Evolutionary conservation across 2,888 invertebrate genomes (phyloP).

Genomic region (Pristionchus mayeri): DNA sequence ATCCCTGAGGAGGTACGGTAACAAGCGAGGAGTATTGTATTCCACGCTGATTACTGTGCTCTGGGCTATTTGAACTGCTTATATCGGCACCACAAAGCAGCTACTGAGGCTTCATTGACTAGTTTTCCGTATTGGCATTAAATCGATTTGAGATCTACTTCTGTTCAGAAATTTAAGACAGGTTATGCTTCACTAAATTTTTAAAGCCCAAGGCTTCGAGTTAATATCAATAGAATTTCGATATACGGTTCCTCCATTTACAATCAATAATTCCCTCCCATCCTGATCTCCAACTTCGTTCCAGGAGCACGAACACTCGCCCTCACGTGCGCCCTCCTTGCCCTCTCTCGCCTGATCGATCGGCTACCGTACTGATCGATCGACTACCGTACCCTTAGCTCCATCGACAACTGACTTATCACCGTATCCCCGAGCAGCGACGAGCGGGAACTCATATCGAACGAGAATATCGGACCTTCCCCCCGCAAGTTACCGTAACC

Average conservation of each 20-base stretch:
- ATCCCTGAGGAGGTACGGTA: conserved; percentile 26
- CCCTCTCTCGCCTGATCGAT: neutral
- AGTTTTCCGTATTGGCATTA: no score
- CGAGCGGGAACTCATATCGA: conserved; percentile 45
- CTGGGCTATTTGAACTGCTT: no score
- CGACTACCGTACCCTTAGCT: neutral
- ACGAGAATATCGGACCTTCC: conserved; percentile 33
- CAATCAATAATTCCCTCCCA: neutral
- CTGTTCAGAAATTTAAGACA: no score
- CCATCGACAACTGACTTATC: conserved; percentile 12
- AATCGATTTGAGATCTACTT: no score
- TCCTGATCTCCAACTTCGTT: neutral
- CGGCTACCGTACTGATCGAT: neutral
- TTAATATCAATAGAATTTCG: neutral
- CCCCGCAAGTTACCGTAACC: neutral
- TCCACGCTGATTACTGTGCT: no score
- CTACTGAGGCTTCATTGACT: no score
- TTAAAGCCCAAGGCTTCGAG: neutral
- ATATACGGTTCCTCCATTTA: no score
- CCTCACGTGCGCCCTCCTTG: conserved; percentile 1
- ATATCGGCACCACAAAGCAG: no score
- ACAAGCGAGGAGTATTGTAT: no score
- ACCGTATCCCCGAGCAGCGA: conserved; percentile 38
- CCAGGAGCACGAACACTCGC: conserved; percentile 25
- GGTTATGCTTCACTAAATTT: neutral